Conservation (phyloP, 1,140 invertebrate genomes). For the Drosophila nigromelanica region DNA sequence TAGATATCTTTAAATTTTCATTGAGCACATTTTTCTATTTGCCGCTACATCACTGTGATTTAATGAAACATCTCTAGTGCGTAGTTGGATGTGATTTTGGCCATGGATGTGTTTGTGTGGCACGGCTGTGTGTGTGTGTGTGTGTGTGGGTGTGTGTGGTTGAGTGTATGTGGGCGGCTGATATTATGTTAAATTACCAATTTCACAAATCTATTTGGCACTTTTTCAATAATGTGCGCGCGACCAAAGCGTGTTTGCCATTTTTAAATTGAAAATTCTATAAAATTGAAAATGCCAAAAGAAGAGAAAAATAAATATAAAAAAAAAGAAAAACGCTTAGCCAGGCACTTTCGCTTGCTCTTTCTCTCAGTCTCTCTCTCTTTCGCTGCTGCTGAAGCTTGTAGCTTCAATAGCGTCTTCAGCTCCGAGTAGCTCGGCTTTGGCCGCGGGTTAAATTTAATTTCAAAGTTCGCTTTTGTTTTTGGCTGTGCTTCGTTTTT, state of each 20-base stretch:
- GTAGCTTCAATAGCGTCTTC: conserved; percentile 3
- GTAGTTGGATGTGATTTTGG: not conserved
- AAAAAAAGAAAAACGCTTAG: conserved; percentile 57
- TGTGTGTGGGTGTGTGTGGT: not conserved
- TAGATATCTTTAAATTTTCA: too few species aligned
- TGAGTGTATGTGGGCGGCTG: not conserved
- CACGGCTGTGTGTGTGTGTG: not conserved
- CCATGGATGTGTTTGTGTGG: not conserved
- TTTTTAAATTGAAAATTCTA: conserved; percentile 67
- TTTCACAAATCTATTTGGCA: conserved; percentile 56
- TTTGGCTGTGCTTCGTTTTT: conserved; percentile 65
- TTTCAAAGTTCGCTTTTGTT: conserved; percentile 72
- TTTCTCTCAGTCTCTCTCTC: too few species aligned
- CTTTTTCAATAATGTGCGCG: conserved; percentile 38
- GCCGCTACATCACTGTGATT: not conserved
- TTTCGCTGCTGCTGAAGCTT: too few species aligned
- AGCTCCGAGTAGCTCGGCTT: not conserved
- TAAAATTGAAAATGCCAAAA: conserved; percentile 26
- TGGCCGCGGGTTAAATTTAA: conserved; percentile 73
- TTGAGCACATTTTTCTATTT: not conserved
- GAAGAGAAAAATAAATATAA: not conserved
- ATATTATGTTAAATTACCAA: conserved; percentile 61
- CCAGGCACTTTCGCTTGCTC: conserved; percentile 28
- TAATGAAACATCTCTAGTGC: conserved; percentile 22
- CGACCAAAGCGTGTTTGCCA: conserved; percentile 33